These are phyloP conservation scores for human DNA, from an alignment of 2,113 vertebrate species.

Conservation along the genomic window DNA sequence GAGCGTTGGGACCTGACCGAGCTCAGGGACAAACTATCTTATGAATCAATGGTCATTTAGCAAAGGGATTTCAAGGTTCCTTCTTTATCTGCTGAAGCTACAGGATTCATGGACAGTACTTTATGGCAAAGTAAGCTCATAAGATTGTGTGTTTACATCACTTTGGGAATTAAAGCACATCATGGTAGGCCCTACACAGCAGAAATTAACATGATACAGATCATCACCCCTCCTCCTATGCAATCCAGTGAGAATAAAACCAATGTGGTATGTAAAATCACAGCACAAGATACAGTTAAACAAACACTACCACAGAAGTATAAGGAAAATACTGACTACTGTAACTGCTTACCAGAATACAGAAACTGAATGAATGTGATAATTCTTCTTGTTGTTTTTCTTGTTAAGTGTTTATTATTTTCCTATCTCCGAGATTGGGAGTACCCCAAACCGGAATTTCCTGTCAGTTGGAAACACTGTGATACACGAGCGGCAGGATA, in stretches of 20 bases:
- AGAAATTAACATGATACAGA: neutral
- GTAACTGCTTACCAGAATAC: neutral
- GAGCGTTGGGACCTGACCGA: neutral
- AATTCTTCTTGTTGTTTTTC: neutral
- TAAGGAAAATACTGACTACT: neutral
- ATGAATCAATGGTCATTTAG: neutral
- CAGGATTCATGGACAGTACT: neutral
- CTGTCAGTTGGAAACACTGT: neutral
- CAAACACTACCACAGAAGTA: neutral
- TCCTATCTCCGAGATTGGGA: neutral
- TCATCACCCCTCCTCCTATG: neutral
- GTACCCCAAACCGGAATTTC: neutral
- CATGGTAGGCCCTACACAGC: neutral
- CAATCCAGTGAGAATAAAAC: neutral
- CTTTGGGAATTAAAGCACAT: neutral
- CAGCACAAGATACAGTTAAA: neutral
- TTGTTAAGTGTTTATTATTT: neutral
- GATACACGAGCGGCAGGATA: neutral
- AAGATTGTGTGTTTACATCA: neutral
- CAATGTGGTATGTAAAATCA: neutral
- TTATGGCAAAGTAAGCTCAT: neutral
- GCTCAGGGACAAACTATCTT: neutral
- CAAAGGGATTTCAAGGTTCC: neutral
- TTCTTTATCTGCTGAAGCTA: neutral
- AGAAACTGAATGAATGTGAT: neutral